These are phyloP conservation scores for Globicephala melas DNA, from an alignment of 2,113 vertebrate genomes.

Conservation along the genomic window DNA sequence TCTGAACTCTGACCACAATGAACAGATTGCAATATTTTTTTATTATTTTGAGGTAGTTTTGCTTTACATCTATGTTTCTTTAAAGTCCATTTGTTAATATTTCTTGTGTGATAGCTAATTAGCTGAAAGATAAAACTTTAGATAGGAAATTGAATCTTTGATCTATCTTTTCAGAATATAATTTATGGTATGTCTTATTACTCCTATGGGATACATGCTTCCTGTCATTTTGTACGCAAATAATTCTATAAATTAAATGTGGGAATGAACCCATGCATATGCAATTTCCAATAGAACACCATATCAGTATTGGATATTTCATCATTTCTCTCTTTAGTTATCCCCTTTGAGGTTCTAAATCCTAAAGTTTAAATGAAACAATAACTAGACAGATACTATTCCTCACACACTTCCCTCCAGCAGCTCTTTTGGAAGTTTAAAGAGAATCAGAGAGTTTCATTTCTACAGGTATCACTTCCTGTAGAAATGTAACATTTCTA, in stretches of 20 bases:
- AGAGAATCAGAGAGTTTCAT: background rate
- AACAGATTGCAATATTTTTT: background rate
- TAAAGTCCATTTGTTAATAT: background rate
- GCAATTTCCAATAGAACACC: background rate
- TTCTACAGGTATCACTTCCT: background rate
- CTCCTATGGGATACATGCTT: background rate
- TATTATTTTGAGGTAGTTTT: background rate
- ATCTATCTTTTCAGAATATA: background rate
- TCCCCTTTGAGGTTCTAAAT: background rate
- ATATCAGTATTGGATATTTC: background rate
- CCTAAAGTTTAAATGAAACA: background rate
- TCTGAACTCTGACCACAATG: background rate
- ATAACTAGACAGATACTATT: background rate
- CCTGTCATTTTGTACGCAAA: background rate
- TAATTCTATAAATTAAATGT: background rate
- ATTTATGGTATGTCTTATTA: background rate
- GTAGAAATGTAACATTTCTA: no score
- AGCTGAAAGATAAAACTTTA: background rate
- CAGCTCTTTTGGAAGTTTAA: background rate
- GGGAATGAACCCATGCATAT: rapidly evolving
- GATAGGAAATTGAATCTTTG: background rate
- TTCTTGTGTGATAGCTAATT: background rate
- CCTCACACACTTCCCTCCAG: background rate
- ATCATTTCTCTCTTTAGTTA: background rate
- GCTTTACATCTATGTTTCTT: background rate